phyloP scores from a whole-genome alignment of 1,140 invertebrate species.

The Drosophila lacertosa region DNA sequence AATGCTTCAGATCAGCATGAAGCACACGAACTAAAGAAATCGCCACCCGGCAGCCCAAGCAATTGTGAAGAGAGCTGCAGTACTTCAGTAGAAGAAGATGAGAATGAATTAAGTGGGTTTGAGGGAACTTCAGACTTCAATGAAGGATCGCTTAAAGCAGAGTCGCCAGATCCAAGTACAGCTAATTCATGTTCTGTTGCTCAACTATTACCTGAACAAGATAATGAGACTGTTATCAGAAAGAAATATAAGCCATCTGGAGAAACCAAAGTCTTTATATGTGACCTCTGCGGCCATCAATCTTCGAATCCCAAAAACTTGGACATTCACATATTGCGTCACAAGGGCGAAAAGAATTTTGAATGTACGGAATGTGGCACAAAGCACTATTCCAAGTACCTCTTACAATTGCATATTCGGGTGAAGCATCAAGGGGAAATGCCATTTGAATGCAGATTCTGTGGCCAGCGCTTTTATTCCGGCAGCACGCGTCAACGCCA shows the following conservation, averaged over 20 bases:
- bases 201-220: not conserved
- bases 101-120: not conserved
- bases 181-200: not conserved
- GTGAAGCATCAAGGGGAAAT: constrained; percentile 40
- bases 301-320: constrained; percentile 8
- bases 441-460: constrained; percentile 36
- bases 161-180: not conserved
- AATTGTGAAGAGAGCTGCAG: not conserved
- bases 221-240: not conserved
- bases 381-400: constrained; percentile 23
- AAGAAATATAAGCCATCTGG: constrained; percentile 1
- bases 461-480: constrained; percentile 21
- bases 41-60: not conserved
- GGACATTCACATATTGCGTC: constrained; percentile 32
- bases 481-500: constrained; percentile 22
- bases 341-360: constrained; percentile 43
- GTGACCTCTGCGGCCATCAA: constrained; percentile 34
- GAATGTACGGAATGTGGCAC: constrained; percentile 31
- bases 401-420: constrained; percentile 33
- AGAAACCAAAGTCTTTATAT: constrained; percentile 14
- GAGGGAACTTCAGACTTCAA: not conserved
- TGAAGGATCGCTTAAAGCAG: not conserved
- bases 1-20: not conserved
- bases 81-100: not conserved
- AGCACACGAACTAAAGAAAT: not conserved